Conservation (phyloP, 2,113 vertebrate genomes). For the Jaculus jaculus region DNA sequence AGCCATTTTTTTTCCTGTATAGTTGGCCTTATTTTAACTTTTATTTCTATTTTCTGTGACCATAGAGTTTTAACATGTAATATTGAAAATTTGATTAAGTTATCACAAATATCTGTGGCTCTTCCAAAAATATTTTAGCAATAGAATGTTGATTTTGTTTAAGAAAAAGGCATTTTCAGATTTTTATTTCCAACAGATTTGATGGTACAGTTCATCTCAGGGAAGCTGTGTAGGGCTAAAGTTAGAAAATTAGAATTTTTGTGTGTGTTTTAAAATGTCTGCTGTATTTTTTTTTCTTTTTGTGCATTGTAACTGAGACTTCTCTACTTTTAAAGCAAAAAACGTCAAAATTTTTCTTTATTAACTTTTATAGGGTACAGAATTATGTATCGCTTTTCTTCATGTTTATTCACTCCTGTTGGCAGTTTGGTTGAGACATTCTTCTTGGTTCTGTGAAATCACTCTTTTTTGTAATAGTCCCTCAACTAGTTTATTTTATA, state of each 20-base stretch:
- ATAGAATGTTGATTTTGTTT: slow-evolving; percentile 19
- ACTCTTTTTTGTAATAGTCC: not conserved
- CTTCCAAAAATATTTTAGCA: slow-evolving; percentile 73
- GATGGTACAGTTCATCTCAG: slow-evolving; percentile 51
- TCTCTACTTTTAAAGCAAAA: slow-evolving; percentile 35
- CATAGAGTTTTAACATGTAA: slow-evolving; percentile 70
- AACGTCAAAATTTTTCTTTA: not conserved
- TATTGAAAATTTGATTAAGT: slow-evolving; percentile 79
- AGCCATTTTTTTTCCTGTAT: slow-evolving; percentile 59
- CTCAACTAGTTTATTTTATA: not conserved
- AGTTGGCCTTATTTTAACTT: slow-evolving; percentile 75
- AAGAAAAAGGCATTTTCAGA: slow-evolving; percentile 69
- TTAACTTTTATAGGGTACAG: slow-evolving; percentile 4
- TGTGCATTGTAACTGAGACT: slow-evolving; percentile 38
- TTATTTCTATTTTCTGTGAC: slow-evolving; percentile 79
- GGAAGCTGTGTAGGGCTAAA: slow-evolving; percentile 64
- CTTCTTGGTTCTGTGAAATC: slow-evolving; percentile 25
- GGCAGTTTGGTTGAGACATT: not conserved
- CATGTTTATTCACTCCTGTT: not conserved
- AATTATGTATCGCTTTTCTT: not conserved
- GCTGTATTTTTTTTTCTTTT: not conserved
- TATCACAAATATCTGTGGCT: slow-evolving; percentile 75
- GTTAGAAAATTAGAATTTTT: too few relatives aligned
- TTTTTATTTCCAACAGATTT: slow-evolving; percentile 62
- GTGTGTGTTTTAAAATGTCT: not conserved